Evolutionary conservation across 2,113 vertebrate species (phyloP).

Genomic region (Tricholaema leucomelas): DNA sequence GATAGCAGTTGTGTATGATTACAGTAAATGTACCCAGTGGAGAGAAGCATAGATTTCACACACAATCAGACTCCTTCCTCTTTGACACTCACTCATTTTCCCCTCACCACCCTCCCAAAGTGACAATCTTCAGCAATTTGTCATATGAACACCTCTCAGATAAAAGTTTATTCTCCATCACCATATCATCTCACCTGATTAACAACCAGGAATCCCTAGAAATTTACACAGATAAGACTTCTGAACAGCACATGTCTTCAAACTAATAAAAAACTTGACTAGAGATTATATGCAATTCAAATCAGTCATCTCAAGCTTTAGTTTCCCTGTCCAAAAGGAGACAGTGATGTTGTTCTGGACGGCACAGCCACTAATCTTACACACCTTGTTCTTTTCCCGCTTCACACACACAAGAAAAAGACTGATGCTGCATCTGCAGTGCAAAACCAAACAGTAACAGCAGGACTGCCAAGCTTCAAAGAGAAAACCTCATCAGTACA

Average conservation of each 20-base stretch:
- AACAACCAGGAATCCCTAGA: background rate
- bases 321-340: background rate
- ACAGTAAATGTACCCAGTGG: background rate
- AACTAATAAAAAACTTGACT: background rate
- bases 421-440: background rate
- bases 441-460: background rate
- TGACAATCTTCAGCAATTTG: background rate
- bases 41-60: background rate
- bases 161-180: background rate
- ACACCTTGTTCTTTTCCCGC: background rate
- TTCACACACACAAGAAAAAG: background rate
- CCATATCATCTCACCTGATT: background rate
- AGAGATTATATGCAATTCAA: too few relatives aligned
- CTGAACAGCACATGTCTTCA: background rate
- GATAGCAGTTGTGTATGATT: too few relatives aligned
- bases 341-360: background rate
- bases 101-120: background rate
- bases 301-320: background rate
- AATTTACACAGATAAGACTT: background rate
- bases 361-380: background rate
- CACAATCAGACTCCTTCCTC: background rate
- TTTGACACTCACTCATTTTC: background rate
- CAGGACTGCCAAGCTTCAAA: background rate
- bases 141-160: background rate
- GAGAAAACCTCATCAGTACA: background rate